Evolutionary conservation across 2,113 vertebrate genomes (phyloP).

Genomic region (Blennius ocellaris): DNA sequence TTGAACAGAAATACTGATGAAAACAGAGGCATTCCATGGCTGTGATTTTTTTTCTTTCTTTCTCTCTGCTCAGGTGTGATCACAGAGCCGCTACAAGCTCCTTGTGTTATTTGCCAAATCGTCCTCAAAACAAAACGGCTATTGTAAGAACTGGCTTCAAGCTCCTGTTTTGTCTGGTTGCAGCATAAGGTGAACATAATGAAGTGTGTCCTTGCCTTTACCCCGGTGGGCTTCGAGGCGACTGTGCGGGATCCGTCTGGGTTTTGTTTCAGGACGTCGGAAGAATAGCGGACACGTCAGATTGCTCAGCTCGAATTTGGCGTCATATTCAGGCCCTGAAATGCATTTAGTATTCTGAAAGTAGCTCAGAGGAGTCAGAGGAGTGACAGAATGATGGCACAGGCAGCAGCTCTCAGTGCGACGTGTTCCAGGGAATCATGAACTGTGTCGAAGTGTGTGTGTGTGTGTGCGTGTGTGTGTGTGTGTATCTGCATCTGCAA

Average conservation of each 20-base stretch:
- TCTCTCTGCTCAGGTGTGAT: slow-evolving; percentile 11
- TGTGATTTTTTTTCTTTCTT: background rate
- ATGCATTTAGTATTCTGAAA: slow-evolving; percentile 56
- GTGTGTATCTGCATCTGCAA: background rate
- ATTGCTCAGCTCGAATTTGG: slow-evolving; percentile 21
- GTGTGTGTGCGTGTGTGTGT: slow-evolving; percentile 5
- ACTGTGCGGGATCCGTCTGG: slow-evolving; percentile 17
- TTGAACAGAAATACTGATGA: slow-evolving; percentile 15
- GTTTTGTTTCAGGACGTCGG: slow-evolving; percentile 16
- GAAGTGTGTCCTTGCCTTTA: background rate
- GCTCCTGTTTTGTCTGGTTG: background rate
- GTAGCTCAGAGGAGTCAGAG: slow-evolving; percentile 53
- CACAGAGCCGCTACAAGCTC: background rate
- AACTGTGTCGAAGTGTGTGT: slow-evolving; percentile 35
- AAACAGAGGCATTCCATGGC: background rate
- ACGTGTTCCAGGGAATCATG: slow-evolving; percentile 42
- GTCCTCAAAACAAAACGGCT: background rate
- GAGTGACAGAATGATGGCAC: slow-evolving; percentile 66
- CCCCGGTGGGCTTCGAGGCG: background rate
- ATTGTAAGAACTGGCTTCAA: background rate
- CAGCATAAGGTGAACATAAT: background rate
- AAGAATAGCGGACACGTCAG: slow-evolving; percentile 18
- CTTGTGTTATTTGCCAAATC: background rate
- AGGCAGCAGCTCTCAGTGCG: slow-evolving; percentile 45
- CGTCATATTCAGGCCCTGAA: slow-evolving; percentile 23